These are phyloP conservation scores for Pomatorhinus ruficollis DNA, from an alignment of 2,113 vertebrate species.

Conservation along the genomic window DNA sequence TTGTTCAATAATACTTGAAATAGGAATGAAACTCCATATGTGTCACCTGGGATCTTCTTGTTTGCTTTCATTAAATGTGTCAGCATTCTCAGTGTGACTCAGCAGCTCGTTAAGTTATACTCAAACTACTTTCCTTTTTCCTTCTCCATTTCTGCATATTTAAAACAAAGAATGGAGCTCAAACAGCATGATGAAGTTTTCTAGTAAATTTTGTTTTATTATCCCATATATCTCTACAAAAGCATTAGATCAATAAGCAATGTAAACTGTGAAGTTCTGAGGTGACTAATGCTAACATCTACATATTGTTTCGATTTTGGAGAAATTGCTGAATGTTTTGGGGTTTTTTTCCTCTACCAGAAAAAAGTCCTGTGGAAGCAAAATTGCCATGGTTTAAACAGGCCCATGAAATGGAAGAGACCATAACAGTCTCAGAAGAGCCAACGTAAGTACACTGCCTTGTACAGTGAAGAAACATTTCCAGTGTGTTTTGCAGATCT, in stretches of 20 bases:
- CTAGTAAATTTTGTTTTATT: neutral
- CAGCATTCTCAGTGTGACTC: neutral
- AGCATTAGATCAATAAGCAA: neutral
- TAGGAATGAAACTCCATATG: neutral
- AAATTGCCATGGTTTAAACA: constrained; percentile 90
- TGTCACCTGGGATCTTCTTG: neutral
- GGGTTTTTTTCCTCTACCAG: constrained; percentile 61
- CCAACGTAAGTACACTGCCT: constrained; percentile 82
- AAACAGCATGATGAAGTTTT: neutral
- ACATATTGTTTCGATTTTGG: neutral
- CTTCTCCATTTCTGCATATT: neutral
- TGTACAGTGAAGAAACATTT: neutral
- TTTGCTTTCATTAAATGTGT: neutral
- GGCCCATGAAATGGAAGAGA: constrained; percentile 90
- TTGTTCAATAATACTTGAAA: neutral
- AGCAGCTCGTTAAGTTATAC: neutral
- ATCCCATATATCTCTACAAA: neutral
- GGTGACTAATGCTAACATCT: neutral
- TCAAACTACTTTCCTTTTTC: neutral
- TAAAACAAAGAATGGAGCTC: neutral
- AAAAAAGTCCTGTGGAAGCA: constrained; percentile 88
- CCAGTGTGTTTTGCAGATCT: neutral
- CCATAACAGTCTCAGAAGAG: constrained; percentile 81
- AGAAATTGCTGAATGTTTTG: neutral
- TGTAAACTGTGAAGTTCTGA: neutral